Evolutionary conservation across 2,888 invertebrate genomes (phyloP), one percentile per base, ranked within the genome.

Genomic region (Volucella bombylans): DNA sequence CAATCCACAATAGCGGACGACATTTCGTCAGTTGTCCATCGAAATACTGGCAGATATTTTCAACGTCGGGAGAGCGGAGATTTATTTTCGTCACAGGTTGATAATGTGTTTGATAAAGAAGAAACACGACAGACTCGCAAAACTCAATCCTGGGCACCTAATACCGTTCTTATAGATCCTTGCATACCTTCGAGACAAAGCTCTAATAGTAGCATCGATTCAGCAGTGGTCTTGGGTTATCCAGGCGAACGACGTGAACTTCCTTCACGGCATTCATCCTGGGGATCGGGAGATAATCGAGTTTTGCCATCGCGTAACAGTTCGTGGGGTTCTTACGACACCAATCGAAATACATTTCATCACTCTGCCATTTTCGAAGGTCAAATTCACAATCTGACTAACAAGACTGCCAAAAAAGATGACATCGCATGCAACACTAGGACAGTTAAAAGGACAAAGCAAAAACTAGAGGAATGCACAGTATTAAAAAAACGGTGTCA

Each of bases 201-300:
- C 59, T 88, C 89, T 8, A 88, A 87, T 57, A 88, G 88, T 61
- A 88, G 88, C 57, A 87, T 88, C 38, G 88, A 89, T 74, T 88
- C 89, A 23, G 87, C 87, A 54, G 95, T 95, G 45, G 95, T 94
- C 59, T 92, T 95, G 82, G 93, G 94, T 12, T 82, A 92, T 83
- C 92, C 92, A 81, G 92, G 92, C 39, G 93, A 93, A 87, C 89
- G 91, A 15, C 89, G 91, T n/a, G 95, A 95, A 87, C 90, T 92
- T 49, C 94, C 95, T 41, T 95, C 96, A 77, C 93, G 96, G 10
- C 96, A 96, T 90, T 95, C 96, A 87, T 96, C 96, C 50, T 96
- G 96, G 96, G 96, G 96, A 79, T 95, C 95, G n/a, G 94, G 94
- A 65, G 95, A 96, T 52, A 90, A 89, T 79, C 93, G 94, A 52